phyloP scores from a whole-genome alignment of 1,140 invertebrate species.

The Philaenus spumarius region DNA sequence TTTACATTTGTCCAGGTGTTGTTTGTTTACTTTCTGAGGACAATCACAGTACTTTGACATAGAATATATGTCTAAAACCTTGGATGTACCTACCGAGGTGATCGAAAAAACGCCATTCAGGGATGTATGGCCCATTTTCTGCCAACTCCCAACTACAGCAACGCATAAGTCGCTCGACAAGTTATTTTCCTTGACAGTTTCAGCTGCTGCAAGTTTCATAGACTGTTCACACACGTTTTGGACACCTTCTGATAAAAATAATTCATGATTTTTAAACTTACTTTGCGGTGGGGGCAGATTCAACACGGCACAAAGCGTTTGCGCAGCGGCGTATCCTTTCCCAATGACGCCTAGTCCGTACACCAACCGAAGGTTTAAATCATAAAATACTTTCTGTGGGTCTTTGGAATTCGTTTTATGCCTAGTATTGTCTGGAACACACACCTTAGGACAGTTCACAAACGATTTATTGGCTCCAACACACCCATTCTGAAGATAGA shows the following conservation, averaged over 20 bases:
- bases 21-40: conserved; percentile 7
- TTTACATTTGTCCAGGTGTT: not conserved
- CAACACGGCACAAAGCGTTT: conserved; percentile 15
- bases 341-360: conserved; percentile 4
- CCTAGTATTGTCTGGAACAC: not conserved
- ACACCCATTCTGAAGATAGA: not conserved
- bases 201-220: conserved; percentile 14
- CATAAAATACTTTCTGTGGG: not conserved
- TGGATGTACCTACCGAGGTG: conserved; percentile 19
- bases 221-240: conserved; percentile 4
- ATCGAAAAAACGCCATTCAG: conserved; percentile 12
- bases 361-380: conserved; percentile 9
- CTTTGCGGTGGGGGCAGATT: conserved; percentile 13
- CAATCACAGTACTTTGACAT: conserved; percentile 21
- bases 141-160: conserved; percentile 14
- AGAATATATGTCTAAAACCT: conserved; percentile 14
- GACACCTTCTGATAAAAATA: not conserved
- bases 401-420: too few relatives aligned
- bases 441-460: not conserved
- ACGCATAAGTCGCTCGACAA: not conserved
- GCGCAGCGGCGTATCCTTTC: conserved; percentile 5
- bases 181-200: conserved; percentile 16
- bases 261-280: not conserved
- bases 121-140: conserved; percentile 7
- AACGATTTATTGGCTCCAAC: not conserved